Evolutionary conservation across 2,797 vertebrate species (phyloP).

Genomic region (Crax fasciolata): DNA sequence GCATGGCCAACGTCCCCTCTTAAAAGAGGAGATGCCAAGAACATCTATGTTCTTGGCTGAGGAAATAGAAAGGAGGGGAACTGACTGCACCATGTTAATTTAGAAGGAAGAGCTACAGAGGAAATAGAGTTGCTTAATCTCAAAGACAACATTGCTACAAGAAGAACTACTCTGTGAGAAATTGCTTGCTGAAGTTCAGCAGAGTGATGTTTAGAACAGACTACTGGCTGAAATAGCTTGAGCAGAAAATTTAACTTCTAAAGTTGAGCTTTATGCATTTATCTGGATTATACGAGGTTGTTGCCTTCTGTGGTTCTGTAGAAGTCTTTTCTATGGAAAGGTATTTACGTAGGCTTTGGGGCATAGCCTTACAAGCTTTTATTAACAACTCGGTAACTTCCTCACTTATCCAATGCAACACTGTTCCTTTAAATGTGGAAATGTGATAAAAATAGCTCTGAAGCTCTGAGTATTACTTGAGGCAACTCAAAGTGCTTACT

Average conservation of each 20-base stretch:
- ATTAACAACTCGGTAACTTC: neutral
- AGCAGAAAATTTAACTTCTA: conserved; percentile 27
- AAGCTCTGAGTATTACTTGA: neutral
- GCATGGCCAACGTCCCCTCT: neutral
- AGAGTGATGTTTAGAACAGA: neutral
- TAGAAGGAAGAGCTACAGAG: neutral
- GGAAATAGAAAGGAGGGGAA: neutral
- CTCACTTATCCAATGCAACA: neutral
- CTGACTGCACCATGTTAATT: neutral
- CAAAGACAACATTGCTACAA: neutral
- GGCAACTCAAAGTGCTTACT: neutral
- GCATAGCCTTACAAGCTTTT: neutral
- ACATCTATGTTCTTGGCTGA: neutral
- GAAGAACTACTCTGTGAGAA: neutral
- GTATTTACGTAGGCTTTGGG: neutral
- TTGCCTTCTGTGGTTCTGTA: neutral
- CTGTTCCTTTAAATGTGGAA: neutral
- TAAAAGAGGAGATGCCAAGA: neutral
- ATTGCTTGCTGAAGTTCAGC: neutral
- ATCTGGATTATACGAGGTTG: neutral
- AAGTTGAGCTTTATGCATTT: neutral
- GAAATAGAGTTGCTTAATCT: neutral
- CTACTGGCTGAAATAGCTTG: neutral
- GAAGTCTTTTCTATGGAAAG: neutral
- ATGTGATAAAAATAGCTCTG: neutral